A percentile compares a stretch with the other conserved stretches of the same genome.
Conservation (phyloP, 2,113 vertebrate genomes). For the Peromyscus maniculatus region DNA sequence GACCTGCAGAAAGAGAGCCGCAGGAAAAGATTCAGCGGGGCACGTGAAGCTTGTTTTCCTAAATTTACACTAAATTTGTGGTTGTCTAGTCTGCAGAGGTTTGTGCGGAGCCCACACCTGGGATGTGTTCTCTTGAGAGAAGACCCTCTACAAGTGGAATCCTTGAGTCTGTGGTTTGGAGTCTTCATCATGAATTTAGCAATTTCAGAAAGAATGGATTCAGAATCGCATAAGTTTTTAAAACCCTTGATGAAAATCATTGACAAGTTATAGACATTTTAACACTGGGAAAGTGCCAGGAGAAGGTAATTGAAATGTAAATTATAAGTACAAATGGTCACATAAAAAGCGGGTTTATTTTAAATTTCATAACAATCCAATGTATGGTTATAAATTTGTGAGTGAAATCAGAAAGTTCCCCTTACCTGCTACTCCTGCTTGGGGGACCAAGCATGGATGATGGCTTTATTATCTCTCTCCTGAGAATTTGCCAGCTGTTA, state of each 20-base stretch:
- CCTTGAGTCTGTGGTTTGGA: fast-evolving
- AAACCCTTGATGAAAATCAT: neutral
- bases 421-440: constrained; percentile 35
- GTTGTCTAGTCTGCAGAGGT: fast-evolving
- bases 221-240: neutral
- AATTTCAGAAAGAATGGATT: neutral
- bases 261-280: neutral
- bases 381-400: constrained; percentile 33
- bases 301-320: constrained; percentile 46
- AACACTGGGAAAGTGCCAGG: neutral
- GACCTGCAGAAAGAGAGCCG: neutral
- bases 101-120: no score
- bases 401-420: constrained; percentile 31
- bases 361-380: constrained; percentile 28
- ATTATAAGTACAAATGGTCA: constrained; percentile 7
- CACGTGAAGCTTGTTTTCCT: neutral
- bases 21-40: neutral
- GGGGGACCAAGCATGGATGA: neutral
- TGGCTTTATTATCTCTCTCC: constrained; percentile 23
- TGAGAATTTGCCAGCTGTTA: constrained; percentile 55
- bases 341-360: constrained; percentile 12
- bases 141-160: neutral
- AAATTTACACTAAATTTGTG: neutral
- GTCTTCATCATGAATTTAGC: neutral
- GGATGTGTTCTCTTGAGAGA: neutral